Evolutionary conservation across 2,888 invertebrate genomes (phyloP), one percentile per base, ranked within the genome.

Genomic region (Bruchidius siliquastri): DNA sequence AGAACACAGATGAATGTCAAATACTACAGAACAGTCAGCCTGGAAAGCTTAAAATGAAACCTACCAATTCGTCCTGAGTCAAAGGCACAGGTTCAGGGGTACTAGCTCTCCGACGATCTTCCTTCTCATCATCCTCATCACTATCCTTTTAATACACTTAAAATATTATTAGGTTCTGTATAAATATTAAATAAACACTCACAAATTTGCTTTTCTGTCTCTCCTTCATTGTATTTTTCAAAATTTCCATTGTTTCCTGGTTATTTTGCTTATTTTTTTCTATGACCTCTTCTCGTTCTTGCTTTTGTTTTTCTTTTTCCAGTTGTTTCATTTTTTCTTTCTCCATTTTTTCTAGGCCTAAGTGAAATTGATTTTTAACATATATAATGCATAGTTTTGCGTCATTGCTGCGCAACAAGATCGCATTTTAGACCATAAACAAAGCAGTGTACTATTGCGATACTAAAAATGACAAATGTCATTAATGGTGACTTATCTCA

Each of bases 261-360:
- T 90, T 89, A 72, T 88, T 88, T 77, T 88, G 84, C 77, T 88
- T 89, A 71, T 88, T 85, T 78, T 88, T 88, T 77, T 88, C 87
- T n/a, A 88, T 83, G 82, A 87, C 87, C 81, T 90, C 90, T 80
- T 92, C 91, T 72, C 90, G 88, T 77, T 91, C 90, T 78, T 90
- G 89, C 81, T 90, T 89, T 80, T 92, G 91, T 77, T 92, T 89
- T 82, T 94, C 93, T 72, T 91, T 91, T 83, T 97, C 96, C 79
- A 95, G 89, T 78, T 96, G 96, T 81, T 92, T 94, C 82, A 92
- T 92, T 83, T 97, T 97, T 81, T 98, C 97, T 22, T 95, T 90
- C 85, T 99, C 98, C 96, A 98, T 98, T 88, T 98, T 98, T 84
- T 98, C 98, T 79, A 99, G 87, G 49, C 98, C 98, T 89, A 90